A percentile compares a stretch with the other conserved stretches of the same genome.
Conservation (phyloP, 2,888 invertebrate genomes). For the Dinocampus coccinellae region DNA sequence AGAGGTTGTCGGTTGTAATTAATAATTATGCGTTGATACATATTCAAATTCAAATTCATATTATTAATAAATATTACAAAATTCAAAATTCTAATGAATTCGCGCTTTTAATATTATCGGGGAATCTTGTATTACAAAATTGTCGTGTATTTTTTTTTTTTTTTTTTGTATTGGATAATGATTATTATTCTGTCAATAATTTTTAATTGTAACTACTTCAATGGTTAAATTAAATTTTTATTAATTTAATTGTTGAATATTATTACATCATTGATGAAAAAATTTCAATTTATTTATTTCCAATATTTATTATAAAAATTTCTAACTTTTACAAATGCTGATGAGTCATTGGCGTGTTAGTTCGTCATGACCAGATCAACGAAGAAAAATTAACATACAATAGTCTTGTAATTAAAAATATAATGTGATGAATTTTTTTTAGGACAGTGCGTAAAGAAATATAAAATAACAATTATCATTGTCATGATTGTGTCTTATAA, state of each 20-base stretch:
- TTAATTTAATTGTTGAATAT: neutral
- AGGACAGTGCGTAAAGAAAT: neutral
- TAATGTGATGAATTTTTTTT: neutral
- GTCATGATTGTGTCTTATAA: neutral
- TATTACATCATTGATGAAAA: neutral
- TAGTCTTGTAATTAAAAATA: constrained; percentile 18
- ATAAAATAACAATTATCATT: neutral
- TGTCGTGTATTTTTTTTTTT: neutral
- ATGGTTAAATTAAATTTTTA: too few species aligned
- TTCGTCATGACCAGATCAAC: constrained; percentile 35
- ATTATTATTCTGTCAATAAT: neutral
- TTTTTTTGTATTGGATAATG: too few species aligned
- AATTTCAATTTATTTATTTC: neutral
- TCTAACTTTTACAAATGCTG: constrained; percentile 16
- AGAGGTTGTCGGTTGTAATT: constrained; percentile 15
- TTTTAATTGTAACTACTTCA: too few species aligned
- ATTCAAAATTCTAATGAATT: neutral
- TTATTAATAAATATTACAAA: neutral
- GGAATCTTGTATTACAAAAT: neutral
- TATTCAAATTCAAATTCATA: neutral
- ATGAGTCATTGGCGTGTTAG: constrained; percentile 43
- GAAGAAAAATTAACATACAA: constrained; percentile 45
- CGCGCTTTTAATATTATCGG: neutral
- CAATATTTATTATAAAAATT: neutral
- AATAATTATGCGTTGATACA: neutral